Conservation (phyloP, 2,797 vertebrate genomes). For the Amblyraja radiata region DNA sequence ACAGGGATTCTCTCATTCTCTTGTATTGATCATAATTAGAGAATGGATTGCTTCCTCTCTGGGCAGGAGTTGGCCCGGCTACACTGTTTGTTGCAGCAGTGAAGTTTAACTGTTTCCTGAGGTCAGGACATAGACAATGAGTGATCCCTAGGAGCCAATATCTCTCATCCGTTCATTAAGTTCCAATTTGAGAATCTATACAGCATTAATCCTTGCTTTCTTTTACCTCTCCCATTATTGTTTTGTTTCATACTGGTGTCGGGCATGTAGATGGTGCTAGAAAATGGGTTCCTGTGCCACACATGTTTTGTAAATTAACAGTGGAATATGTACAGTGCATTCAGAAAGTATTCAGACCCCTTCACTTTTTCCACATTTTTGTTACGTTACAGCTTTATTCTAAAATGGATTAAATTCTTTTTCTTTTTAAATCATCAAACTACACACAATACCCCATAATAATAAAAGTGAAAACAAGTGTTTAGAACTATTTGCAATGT, state of each 20-base stretch:
- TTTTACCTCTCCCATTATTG: not conserved
- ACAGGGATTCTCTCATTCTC: conserved; percentile 18
- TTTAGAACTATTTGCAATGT: no score
- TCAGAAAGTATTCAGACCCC: no score
- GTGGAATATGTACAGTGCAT: not conserved
- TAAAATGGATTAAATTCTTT: no score
- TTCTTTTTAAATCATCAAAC: no score
- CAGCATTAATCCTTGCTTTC: not conserved
- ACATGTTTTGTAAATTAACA: not conserved
- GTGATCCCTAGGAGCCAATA: not conserved
- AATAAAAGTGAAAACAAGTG: no score
- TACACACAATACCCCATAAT: no score
- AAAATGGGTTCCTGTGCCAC: not conserved
- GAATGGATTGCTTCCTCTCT: conserved; percentile 31
- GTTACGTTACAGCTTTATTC: no score
- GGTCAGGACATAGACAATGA: not conserved
- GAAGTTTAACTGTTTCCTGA: conserved; percentile 30
- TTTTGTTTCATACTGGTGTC: not conserved
- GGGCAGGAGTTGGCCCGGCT: not conserved
- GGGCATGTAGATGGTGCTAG: no score
- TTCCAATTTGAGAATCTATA: not conserved
- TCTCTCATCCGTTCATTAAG: not conserved
- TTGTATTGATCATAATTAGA: conserved; percentile 29
- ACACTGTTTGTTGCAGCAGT: conserved; percentile 18
- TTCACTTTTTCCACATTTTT: no score